Evolutionary conservation across 2,113 vertebrate genomes (phyloP).

Genomic region (Menura novaehollandiae): DNA sequence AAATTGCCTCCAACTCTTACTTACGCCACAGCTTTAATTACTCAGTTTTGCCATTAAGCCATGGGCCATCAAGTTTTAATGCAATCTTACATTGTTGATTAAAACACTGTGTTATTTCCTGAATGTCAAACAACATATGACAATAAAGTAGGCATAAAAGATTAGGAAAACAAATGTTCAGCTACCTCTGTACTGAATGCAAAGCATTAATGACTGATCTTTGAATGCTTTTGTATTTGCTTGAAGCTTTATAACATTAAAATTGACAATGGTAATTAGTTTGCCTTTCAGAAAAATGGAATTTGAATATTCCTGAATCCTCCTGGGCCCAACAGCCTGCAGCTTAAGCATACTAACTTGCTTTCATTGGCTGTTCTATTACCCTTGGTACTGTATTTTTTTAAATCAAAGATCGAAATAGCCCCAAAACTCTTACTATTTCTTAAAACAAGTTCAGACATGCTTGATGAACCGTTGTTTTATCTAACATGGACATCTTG

Average conservation of each 20-base stretch:
- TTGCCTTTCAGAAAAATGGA: slow-evolving; percentile 52
- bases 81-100: slow-evolving; percentile 52
- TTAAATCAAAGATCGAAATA: background rate
- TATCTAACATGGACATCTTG: background rate
- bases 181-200: background rate
- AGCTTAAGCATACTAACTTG: background rate
- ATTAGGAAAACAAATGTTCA: slow-evolving; percentile 44
- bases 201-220: slow-evolving; percentile 30
- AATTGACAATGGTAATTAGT: slow-evolving; percentile 60
- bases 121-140: slow-evolving; percentile 69
- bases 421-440: background rate
- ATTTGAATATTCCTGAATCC: slow-evolving; percentile 45
- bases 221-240: slow-evolving; percentile 24
- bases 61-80: slow-evolving; percentile 66
- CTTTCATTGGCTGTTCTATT: background rate
- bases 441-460: background rate
- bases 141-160: slow-evolving; percentile 47
- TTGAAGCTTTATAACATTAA: slow-evolving; percentile 39
- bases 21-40: background rate
- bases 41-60: slow-evolving; percentile 40
- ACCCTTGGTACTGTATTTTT: background rate
- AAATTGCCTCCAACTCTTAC: slow-evolving; percentile 6
- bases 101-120: slow-evolving; percentile 52
- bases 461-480: background rate
- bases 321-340: slow-evolving; percentile 24